Evolutionary conservation across 1,140 invertebrate genomes (phyloP).

Genomic region (Papilio xuthus): DNA sequence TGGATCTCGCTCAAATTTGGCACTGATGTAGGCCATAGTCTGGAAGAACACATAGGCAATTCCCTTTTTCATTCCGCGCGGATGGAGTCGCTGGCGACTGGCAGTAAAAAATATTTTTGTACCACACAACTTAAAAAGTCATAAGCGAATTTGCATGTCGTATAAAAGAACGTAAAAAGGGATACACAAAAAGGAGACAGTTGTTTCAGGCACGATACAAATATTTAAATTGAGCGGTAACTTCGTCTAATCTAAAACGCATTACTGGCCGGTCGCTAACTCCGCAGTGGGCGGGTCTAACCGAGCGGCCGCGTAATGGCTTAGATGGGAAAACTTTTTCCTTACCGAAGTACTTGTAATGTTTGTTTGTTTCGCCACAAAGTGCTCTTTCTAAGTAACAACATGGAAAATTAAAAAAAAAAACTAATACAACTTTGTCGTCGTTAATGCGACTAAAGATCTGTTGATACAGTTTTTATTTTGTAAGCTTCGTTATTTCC

Average conservation of each 20-base stretch:
- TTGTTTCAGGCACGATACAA: neutral
- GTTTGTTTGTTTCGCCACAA: conserved; percentile 37
- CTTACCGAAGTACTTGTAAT: conserved; percentile 31
- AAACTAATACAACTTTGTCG: conserved; percentile 17
- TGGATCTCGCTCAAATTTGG: too few relatives aligned
- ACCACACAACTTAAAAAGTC: neutral
- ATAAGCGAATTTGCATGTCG: neutral
- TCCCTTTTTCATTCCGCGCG: too few relatives aligned
- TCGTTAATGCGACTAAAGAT: conserved; percentile 14
- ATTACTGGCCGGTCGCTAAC: conserved; percentile 32
- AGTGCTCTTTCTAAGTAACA: conserved; percentile 32
- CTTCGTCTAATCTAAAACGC: conserved; percentile 32
- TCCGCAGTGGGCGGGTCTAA: conserved; percentile 10
- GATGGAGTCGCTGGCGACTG: too few relatives aligned
- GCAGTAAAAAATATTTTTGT: neutral
- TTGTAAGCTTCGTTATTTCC: neutral
- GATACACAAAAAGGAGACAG: neutral
- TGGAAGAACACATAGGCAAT: too few relatives aligned
- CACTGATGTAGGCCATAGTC: too few relatives aligned
- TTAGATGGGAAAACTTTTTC: conserved; percentile 36
- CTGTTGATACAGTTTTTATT: neutral
- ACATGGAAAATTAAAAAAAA: conserved; percentile 30
- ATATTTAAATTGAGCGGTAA: conserved; percentile 33
- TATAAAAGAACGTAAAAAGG: neutral
- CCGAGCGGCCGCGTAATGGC: conserved; percentile 37